These are phyloP conservation scores for Microctonus hyperodae DNA, from an alignment of 2,888 invertebrate genomes.

Conservation along the genomic window DNA sequence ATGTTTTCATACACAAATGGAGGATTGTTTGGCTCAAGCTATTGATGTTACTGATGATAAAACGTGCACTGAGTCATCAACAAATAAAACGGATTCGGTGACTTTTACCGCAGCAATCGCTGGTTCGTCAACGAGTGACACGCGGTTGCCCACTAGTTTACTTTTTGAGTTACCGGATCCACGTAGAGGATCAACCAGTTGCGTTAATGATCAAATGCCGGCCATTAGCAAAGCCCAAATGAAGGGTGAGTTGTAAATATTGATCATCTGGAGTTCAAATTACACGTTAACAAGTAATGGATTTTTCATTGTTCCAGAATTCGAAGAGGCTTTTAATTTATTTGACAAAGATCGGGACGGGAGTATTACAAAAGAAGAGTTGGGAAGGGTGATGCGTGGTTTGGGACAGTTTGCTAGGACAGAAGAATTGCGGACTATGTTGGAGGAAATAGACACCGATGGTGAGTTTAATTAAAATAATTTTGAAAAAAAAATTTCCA, in stretches of 20 bases:
- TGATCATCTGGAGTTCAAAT: not conserved
- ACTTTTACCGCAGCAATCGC: constrained; percentile 36
- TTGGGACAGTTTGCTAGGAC: constrained; percentile 87
- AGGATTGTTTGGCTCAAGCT: constrained; percentile 34
- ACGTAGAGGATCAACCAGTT: constrained; percentile 45
- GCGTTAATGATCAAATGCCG: constrained; percentile 56
- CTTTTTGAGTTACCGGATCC: constrained; percentile 52
- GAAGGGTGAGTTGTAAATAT: constrained; percentile 73
- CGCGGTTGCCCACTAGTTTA: constrained; percentile 44
- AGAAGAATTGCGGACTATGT: constrained; percentile 86
- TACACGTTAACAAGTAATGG: too few relatives aligned
- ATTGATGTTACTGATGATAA: constrained; percentile 34
- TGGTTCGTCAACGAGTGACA: constrained; percentile 37
- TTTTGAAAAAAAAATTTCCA: too few relatives aligned
- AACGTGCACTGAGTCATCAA: constrained; percentile 38
- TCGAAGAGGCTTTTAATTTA: constrained; percentile 84
- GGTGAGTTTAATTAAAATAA: constrained; percentile 64
- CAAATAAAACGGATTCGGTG: constrained; percentile 28
- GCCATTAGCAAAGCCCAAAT: constrained; percentile 76
- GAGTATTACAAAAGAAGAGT: constrained; percentile 85
- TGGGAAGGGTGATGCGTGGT: constrained; percentile 85
- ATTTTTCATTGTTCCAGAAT: constrained; percentile 67
- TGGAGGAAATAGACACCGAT: constrained; percentile 82
- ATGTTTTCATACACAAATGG: constrained; percentile 33
- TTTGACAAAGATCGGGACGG: constrained; percentile 91